Conservation (phyloP, 2,888 invertebrate genomes). For the Caenorhabditis panamensis region DNA sequence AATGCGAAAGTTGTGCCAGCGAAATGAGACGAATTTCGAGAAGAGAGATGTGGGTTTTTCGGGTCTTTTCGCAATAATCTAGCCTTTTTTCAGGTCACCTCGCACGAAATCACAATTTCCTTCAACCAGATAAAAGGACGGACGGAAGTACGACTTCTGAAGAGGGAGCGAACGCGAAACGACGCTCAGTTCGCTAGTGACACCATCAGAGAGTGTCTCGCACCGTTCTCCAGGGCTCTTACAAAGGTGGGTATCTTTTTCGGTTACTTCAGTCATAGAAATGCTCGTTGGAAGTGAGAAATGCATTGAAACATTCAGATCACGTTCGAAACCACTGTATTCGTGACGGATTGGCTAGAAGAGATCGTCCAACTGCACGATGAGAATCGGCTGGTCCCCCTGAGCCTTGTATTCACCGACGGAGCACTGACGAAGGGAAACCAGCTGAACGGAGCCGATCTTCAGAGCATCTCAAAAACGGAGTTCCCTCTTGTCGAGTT, state of each 20-base stretch:
- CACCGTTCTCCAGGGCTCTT: conserved; percentile 47
- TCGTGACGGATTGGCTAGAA: conserved; percentile 52
- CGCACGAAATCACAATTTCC: conserved; percentile 55
- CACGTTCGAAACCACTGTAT: conserved; percentile 56
- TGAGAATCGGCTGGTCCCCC: conserved; percentile 48
- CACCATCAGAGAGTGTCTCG: conserved; percentile 29
- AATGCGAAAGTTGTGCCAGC: conserved; percentile 33
- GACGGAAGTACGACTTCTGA: conserved; percentile 56
- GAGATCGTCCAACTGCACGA: conserved; percentile 51
- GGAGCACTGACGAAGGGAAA: conserved; percentile 63
- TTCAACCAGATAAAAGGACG: conserved; percentile 44
- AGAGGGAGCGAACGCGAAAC: conserved; percentile 40
- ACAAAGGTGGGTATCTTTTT: conserved; percentile 23
- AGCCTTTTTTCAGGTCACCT: conserved; percentile 33
- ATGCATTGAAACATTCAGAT: no score
- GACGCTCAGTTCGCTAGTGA: conserved; percentile 34
- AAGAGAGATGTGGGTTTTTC: conserved; percentile 44
- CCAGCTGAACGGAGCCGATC: conserved; percentile 65
- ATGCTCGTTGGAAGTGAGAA: no score
- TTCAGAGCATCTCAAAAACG: conserved; percentile 59
- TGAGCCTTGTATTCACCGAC: conserved; percentile 63
- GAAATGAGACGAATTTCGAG: conserved; percentile 23
- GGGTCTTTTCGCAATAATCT: background rate
- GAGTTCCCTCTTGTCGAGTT: conserved; percentile 63
- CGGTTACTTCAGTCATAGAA: no score